Conservation (phyloP, 2,113 vertebrate genomes). For the Saguinus midas region DNA sequence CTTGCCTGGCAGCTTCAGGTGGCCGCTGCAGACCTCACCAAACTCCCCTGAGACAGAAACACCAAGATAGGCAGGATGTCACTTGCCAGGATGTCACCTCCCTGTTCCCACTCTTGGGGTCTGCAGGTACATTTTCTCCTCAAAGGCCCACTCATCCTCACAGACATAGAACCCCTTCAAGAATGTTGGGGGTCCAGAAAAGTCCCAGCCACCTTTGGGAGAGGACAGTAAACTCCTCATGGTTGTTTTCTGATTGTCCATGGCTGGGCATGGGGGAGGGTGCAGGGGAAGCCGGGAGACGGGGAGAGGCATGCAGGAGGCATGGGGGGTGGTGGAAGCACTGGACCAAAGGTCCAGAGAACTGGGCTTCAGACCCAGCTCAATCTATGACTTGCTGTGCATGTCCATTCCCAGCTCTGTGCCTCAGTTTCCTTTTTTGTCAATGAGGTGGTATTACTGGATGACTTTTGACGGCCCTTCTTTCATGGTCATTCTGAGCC, state of each 20-base stretch:
- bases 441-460: neutral
- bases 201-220: neutral
- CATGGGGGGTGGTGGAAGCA: neutral
- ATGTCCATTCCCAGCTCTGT: neutral
- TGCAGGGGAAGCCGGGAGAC: neutral
- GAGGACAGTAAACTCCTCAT: neutral
- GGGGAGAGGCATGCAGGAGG: neutral
- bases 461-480: neutral
- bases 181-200: neutral
- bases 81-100: neutral
- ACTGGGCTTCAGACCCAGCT: neutral
- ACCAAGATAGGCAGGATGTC: neutral
- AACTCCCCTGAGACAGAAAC: constrained; percentile 89
- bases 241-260: accelerated
- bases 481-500: neutral
- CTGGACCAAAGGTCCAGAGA: neutral
- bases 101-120: neutral
- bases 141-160: neutral
- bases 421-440: constrained; percentile 17
- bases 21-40: constrained; percentile 98
- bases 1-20: constrained; percentile 94
- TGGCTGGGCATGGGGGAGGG: neutral
- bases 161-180: neutral
- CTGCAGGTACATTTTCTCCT: neutral
- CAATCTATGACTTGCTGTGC: neutral